Conservation (phyloP, 2,113 vertebrate genomes). For the Campylomormyrus numenius region DNA sequence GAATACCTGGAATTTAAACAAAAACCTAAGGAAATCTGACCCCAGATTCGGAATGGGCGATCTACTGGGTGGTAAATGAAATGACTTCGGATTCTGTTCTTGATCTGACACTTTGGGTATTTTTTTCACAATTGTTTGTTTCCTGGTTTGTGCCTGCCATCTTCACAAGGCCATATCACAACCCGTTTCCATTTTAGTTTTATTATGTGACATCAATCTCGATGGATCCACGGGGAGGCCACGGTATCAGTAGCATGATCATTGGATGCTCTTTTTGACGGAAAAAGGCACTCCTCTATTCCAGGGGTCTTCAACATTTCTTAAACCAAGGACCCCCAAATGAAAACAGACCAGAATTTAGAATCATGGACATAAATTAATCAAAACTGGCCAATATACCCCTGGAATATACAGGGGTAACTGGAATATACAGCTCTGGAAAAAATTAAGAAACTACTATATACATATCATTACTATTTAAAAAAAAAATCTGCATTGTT, state of each 20-base stretch:
- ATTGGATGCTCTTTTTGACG: background rate
- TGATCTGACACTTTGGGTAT: too few relatives aligned
- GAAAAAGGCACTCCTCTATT: background rate
- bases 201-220: background rate
- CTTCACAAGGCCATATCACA: too few relatives aligned
- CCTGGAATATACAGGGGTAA: background rate
- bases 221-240: background rate
- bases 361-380: too few relatives aligned
- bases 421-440: background rate
- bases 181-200: background rate
- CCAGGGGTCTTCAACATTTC: too few relatives aligned
- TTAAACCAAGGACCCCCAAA: too few relatives aligned
- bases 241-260: background rate
- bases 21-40: background rate
- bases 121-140: too few relatives aligned
- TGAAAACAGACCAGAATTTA: background rate
- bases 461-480: too few relatives aligned
- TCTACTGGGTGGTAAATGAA: too few relatives aligned
- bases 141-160: too few relatives aligned
- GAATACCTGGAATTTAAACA: background rate
- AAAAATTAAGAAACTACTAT: too few relatives aligned
- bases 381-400: background rate
- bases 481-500: background rate
- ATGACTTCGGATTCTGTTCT: too few relatives aligned
- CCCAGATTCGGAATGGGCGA: background rate